Percentiles rank a stretch among this genome's conserved stretches.
Conservation (phyloP, 2,797 vertebrate genomes). For the Oreochromis grahami region DNA sequence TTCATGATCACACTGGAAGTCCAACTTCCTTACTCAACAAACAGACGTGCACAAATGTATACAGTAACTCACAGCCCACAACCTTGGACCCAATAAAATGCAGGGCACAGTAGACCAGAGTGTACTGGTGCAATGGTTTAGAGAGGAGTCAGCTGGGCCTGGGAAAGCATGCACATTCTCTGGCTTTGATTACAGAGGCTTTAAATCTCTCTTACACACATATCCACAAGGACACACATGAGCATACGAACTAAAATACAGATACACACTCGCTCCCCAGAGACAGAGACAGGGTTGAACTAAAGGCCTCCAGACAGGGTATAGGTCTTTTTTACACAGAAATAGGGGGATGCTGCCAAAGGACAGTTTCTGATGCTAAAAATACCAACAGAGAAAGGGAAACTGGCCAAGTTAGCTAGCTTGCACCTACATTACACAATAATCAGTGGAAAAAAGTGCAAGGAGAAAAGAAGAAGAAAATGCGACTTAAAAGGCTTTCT, state of each 20-base stretch:
- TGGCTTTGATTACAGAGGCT: slow-evolving; percentile 59
- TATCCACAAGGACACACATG: slow-evolving; percentile 1
- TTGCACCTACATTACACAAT: background rate
- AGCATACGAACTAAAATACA: slow-evolving; percentile 12
- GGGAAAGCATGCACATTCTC: slow-evolving; percentile 60
- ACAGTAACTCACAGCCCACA: background rate
- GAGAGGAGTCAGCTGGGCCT: slow-evolving; percentile 60
- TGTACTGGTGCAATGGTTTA: slow-evolving; percentile 25
- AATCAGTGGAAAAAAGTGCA: background rate
- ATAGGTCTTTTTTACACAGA: slow-evolving; percentile 23
- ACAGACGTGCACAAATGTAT: background rate
- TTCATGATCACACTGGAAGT: background rate
- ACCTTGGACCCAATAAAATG: slow-evolving; percentile 2
- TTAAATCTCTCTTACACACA: slow-evolving; percentile 44
- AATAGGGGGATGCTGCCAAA: slow-evolving; percentile 16
- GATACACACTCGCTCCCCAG: slow-evolving; percentile 34
- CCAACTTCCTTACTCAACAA: background rate
- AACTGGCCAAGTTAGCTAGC: background rate
- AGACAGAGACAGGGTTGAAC: slow-evolving; percentile 20
- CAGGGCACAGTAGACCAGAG: slow-evolving; percentile 11
- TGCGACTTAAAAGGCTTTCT: background rate
- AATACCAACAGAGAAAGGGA: slow-evolving; percentile 32
- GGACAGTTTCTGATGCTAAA: slow-evolving; percentile 50
- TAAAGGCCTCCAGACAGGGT: slow-evolving; percentile 38
- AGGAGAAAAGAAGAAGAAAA: background rate